phyloP scores from a whole-genome alignment of 2,113 vertebrate genomes.

The Brachyhypopomus occidentalis region DNA sequence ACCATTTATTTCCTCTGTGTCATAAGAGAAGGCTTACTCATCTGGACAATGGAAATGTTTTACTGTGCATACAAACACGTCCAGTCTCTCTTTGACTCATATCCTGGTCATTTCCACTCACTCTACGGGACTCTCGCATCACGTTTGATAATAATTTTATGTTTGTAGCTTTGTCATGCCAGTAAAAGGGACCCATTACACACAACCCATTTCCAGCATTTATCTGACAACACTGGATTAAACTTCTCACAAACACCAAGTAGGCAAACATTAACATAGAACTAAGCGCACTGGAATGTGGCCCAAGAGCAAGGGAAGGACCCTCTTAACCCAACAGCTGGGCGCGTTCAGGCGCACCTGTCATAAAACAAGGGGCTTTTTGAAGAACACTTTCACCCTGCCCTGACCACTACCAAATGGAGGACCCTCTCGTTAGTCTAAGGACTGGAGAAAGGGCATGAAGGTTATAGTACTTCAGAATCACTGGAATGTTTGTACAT shows the following conservation, averaged over 20 bases:
- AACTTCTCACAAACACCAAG: conserved; percentile 24
- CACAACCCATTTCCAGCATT: conserved; percentile 5
- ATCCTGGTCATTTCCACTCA: conserved; percentile 43
- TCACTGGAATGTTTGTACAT: conserved; percentile 67
- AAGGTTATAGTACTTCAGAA: conserved; percentile 63
- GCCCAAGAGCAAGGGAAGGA: conserved; percentile 48
- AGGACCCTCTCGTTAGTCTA: conserved; percentile 68
- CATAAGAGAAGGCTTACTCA: conserved; percentile 52
- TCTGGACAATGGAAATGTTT: conserved; percentile 13
- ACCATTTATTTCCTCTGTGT: neutral
- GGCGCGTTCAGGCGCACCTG: conserved; percentile 71
- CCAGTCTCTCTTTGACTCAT: conserved; percentile 62
- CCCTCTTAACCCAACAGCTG: conserved; percentile 67
- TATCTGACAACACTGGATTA: neutral
- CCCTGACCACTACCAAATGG: conserved; percentile 61
- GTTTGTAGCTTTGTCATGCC: conserved; percentile 9
- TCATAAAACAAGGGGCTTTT: conserved; percentile 69
- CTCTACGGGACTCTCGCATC: neutral
- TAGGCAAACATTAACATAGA: conserved; percentile 20
- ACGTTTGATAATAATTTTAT: neutral
- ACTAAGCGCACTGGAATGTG: conserved; percentile 63
- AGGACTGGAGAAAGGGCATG: conserved; percentile 65
- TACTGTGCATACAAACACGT: conserved; percentile 25
- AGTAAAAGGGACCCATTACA: neutral
- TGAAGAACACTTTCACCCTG: conserved; percentile 58